These are phyloP conservation scores for Augochlorella aurata DNA, from an alignment of 2,888 invertebrate species.

Conservation along the genomic window DNA sequence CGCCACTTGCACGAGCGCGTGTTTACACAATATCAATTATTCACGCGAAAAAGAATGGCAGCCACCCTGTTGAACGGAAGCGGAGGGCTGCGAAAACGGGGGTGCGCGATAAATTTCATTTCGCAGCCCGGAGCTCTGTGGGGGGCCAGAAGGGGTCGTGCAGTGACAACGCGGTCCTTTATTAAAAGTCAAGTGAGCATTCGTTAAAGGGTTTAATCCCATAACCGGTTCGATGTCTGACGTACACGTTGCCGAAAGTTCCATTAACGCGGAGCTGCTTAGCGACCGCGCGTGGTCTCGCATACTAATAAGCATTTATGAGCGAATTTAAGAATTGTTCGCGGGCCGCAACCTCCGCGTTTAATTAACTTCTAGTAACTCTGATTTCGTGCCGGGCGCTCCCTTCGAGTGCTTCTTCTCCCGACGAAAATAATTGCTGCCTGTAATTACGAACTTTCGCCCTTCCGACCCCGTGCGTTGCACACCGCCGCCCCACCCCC, in stretches of 20 bases:
- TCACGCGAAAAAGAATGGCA: slow-evolving; percentile 56
- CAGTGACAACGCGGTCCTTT: slow-evolving; percentile 50
- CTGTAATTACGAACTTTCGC: slow-evolving; percentile 72
- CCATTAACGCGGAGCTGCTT: slow-evolving; percentile 37
- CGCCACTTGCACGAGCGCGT: slow-evolving; percentile 21
- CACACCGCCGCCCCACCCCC: not conserved
- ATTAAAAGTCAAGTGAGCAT: slow-evolving; percentile 56
- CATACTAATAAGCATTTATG: slow-evolving; percentile 38
- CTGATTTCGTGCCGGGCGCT: slow-evolving; percentile 61
- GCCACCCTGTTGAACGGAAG: slow-evolving; percentile 31
- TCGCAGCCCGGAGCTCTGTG: not conserved
- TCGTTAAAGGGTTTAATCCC: slow-evolving; percentile 57
- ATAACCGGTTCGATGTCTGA: slow-evolving; percentile 48
- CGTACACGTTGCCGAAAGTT: slow-evolving; percentile 29
- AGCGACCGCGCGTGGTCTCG: slow-evolving; percentile 6
- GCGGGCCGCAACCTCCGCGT: slow-evolving; percentile 61
- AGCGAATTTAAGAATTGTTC: slow-evolving; percentile 33
- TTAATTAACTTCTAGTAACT: slow-evolving; percentile 77
- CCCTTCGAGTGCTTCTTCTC: slow-evolving; percentile 37
- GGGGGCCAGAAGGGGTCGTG: not conserved
- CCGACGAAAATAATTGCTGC: slow-evolving; percentile 73
- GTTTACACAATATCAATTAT: slow-evolving; percentile 60
- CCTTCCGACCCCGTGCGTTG: slow-evolving; percentile 18
- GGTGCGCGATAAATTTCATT: slow-evolving; percentile 53
- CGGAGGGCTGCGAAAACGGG: not conserved